A percentile compares a stretch with the other conserved stretches of the same genome.
phyloP scores from a whole-genome alignment of 2,797 vertebrate species.

The Cossypha dichroa region DNA sequence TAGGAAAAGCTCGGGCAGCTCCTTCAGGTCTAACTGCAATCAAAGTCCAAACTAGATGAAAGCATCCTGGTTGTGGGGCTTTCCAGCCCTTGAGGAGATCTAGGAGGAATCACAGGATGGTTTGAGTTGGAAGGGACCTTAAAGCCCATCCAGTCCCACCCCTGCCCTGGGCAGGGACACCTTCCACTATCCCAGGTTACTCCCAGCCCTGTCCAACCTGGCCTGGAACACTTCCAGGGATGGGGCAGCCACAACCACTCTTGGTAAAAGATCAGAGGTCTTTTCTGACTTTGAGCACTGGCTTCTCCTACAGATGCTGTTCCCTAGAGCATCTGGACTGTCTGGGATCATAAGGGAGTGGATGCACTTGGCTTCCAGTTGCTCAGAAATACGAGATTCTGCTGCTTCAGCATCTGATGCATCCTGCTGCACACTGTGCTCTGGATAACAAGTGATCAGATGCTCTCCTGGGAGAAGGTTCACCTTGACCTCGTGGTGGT shows the following conservation, averaged over 20 bases:
- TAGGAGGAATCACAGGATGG: background rate
- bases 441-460: accelerated
- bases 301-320: background rate
- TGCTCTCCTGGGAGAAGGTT: background rate
- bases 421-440: background rate
- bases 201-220: background rate
- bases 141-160: background rate
- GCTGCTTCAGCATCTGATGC: accelerated
- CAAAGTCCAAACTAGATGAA: background rate
- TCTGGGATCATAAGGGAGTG: accelerated
- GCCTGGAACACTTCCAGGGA: background rate
- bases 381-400: background rate
- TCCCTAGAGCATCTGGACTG: background rate
- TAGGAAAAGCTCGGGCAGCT: background rate
- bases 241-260: background rate
- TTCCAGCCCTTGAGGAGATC: background rate
- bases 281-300: background rate
- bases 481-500: accelerated
- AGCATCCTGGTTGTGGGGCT: background rate
- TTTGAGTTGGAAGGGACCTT: background rate
- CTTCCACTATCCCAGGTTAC: accelerated
- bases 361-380: background rate
- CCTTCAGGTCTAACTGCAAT: background rate
- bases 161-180: background rate
- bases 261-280: background rate